phyloP scores from a whole-genome alignment of 2,888 invertebrate species.

The Dryobotodes eremita region DNA sequence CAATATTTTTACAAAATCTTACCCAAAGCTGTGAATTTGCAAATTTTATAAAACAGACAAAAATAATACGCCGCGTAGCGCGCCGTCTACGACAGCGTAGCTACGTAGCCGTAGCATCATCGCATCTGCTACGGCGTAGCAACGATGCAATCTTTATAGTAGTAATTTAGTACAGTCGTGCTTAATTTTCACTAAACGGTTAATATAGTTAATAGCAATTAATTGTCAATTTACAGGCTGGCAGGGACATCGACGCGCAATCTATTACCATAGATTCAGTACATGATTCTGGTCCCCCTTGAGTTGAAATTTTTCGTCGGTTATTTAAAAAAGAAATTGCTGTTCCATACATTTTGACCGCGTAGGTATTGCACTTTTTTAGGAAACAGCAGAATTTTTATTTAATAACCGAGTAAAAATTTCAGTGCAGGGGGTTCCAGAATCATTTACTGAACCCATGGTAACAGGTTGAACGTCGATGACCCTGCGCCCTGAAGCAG shows the following conservation, averaged over 20 bases:
- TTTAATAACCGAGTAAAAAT: not conserved
- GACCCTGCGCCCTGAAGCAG: no score
- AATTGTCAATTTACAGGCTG: not conserved
- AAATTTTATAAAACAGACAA: not conserved
- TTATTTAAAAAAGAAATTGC: no score
- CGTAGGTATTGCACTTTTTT: not conserved
- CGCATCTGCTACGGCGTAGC: conserved; percentile 26
- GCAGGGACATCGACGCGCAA: no score
- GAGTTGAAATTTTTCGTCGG: no score
- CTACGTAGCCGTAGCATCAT: conserved; percentile 10
- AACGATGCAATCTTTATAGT: not conserved
- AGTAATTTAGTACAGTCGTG: not conserved
- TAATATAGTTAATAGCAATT: no score
- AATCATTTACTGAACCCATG: no score
- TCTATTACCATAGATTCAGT: not conserved
- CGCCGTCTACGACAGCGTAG: not conserved
- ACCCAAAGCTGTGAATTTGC: not conserved
- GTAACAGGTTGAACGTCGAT: no score
- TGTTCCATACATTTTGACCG: no score
- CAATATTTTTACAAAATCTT: not conserved
- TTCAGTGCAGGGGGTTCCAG: no score
- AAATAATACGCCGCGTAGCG: not conserved
- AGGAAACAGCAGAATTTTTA: not conserved
- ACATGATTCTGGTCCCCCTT: no score
- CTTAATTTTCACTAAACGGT: not conserved